phyloP scores from a whole-genome alignment of 2,113 vertebrate species.

The Acrocephalus kingi region DNA sequence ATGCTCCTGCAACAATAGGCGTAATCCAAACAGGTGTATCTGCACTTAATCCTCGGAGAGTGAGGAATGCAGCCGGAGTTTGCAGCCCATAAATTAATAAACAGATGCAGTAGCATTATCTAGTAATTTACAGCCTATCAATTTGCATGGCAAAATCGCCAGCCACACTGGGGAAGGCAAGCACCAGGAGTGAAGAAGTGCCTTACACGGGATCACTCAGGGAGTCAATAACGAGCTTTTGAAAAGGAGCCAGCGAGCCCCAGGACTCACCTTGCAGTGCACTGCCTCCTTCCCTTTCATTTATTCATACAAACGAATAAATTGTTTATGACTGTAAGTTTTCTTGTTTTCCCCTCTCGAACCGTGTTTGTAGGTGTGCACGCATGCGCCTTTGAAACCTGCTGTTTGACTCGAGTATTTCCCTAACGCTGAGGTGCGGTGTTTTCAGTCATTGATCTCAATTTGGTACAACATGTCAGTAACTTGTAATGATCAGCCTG shows the following conservation, averaged over 20 bases:
- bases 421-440: neutral
- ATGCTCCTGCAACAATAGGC: neutral
- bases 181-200: neutral
- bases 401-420: neutral
- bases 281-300: neutral
- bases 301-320: slow-evolving; percentile 4
- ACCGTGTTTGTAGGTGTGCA: neutral
- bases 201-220: neutral
- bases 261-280: neutral
- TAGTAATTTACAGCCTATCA: neutral
- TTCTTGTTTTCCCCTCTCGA: neutral
- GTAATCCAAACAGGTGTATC: neutral
- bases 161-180: neutral
- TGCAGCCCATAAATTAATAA: neutral
- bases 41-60: neutral
- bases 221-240: neutral
- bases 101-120: neutral
- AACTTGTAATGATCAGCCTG: neutral
- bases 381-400: neutral
- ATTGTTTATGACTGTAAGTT: neutral
- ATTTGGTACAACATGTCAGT: neutral
- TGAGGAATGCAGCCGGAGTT: neutral
- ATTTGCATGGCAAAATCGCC: neutral
- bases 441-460: neutral
- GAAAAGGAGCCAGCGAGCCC: neutral